phyloP scores from a whole-genome alignment of 2,113 vertebrate genomes.

The Gymnocephalus cernua region DNA sequence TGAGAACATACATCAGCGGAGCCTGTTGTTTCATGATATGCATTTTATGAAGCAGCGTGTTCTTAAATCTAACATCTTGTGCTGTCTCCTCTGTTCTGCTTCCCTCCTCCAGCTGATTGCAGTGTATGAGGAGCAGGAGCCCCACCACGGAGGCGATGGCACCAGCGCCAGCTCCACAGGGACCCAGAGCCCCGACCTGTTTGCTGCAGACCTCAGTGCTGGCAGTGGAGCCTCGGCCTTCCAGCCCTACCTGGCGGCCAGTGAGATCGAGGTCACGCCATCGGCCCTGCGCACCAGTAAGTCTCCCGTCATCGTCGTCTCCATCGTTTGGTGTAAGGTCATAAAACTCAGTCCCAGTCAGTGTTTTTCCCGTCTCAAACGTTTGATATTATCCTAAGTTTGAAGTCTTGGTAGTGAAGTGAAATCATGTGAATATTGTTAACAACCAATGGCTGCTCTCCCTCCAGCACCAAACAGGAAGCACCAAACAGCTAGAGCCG shows the following conservation, averaged over 20 bases:
- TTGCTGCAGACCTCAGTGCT: constrained; percentile 85
- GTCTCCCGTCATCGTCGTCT: constrained; percentile 58
- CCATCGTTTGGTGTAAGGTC: no score
- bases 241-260: constrained; percentile 93
- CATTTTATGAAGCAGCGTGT: background rate
- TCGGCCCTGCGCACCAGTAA: constrained; percentile 95
- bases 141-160: constrained; percentile 97
- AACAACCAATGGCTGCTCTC: no score
- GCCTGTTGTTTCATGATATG: background rate
- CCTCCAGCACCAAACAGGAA: no score
- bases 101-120: constrained; percentile 90
- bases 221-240: constrained; percentile 86
- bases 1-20: background rate
- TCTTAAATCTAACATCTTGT: background rate
- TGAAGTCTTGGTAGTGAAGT: no score
- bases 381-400: no score
- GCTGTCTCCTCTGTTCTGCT: constrained; percentile 11
- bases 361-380: no score
- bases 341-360: no score
- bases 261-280: constrained; percentile 98
- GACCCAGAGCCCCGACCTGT: constrained; percentile 96
- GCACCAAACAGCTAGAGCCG: no score
- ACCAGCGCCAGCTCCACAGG: constrained; percentile 98
- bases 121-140: constrained; percentile 97
- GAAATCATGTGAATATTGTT: no score